phyloP scores from a whole-genome alignment of 2,113 vertebrate genomes.

The Paracanthobrama guichenoti region DNA sequence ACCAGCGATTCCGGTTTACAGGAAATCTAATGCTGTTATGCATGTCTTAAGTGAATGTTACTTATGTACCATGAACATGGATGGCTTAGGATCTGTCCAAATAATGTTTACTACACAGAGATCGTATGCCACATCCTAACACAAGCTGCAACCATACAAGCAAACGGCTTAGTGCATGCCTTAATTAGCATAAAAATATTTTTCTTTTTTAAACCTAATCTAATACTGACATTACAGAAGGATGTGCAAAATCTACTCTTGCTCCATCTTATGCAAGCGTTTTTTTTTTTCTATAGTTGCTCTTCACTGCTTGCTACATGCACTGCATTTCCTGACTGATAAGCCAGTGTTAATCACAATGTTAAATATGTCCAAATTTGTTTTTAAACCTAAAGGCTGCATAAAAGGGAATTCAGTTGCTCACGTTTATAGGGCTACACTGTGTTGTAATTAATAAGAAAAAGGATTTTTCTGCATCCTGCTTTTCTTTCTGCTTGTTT shows the following conservation, averaged over 20 bases:
- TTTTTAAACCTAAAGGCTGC: background rate
- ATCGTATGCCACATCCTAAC: background rate
- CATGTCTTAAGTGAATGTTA: constrained; percentile 1
- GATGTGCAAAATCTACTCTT: background rate
- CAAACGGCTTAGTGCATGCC: background rate
- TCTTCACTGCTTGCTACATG: background rate
- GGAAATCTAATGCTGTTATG: background rate
- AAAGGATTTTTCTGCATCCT: background rate
- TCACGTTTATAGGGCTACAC: background rate
- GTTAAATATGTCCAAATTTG: background rate
- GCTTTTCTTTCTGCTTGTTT: background rate
- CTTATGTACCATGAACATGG: background rate
- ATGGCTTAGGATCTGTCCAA: background rate
- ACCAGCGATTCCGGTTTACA: background rate
- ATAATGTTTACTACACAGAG: background rate
- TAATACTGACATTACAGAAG: background rate
- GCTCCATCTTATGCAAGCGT: background rate
- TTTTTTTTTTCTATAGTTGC: background rate
- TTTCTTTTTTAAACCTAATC: background rate
- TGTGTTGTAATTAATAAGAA: background rate
- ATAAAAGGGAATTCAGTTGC: constrained; percentile 1
- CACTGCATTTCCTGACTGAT: background rate
- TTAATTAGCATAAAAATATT: no score
- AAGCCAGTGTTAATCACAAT: background rate
- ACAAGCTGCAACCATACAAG: no score